A percentile compares a stretch with the other conserved stretches of the same genome.
Conservation (phyloP, 2,113 vertebrate species). For the Prinia subflava region DNA sequence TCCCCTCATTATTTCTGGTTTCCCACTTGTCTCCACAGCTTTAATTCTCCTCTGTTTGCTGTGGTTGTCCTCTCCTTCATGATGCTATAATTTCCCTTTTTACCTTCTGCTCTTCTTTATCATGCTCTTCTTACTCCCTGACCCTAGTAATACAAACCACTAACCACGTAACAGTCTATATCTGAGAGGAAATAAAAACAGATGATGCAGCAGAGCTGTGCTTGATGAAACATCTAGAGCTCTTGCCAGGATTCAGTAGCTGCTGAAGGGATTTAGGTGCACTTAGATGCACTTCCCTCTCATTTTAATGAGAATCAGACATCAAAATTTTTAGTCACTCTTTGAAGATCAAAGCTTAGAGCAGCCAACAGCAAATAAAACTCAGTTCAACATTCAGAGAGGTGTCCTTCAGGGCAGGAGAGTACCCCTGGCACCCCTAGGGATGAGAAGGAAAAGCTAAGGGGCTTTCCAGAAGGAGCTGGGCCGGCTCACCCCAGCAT, state of each 20-base stretch:
- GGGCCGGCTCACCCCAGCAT: not conserved
- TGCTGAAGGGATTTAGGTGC: not conserved
- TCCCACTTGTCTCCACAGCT: not conserved
- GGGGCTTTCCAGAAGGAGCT: not conserved
- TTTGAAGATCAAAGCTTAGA: not conserved
- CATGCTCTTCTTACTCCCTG: not conserved
- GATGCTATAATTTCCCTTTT: not conserved
- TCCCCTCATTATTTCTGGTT: not conserved
- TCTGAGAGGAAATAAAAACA: not conserved
- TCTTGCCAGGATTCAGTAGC: not conserved
- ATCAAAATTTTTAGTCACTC: not conserved
- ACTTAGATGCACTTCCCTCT: not conserved
- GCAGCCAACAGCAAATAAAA: not conserved
- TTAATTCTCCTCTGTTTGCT: not conserved
- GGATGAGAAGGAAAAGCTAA: not conserved
- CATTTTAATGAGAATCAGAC: constrained; percentile 16
- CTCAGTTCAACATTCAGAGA: not conserved
- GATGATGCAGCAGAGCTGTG: not conserved
- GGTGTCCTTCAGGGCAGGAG: not conserved
- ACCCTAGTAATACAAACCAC: not conserved
- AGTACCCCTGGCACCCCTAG: not conserved
- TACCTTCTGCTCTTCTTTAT: not conserved
- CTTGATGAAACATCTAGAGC: not conserved
- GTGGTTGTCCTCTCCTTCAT: not conserved
- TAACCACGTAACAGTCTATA: not conserved